Evolutionary conservation across 2,888 invertebrate species (phyloP).

Genomic region (Syrista parreyssii): DNA sequence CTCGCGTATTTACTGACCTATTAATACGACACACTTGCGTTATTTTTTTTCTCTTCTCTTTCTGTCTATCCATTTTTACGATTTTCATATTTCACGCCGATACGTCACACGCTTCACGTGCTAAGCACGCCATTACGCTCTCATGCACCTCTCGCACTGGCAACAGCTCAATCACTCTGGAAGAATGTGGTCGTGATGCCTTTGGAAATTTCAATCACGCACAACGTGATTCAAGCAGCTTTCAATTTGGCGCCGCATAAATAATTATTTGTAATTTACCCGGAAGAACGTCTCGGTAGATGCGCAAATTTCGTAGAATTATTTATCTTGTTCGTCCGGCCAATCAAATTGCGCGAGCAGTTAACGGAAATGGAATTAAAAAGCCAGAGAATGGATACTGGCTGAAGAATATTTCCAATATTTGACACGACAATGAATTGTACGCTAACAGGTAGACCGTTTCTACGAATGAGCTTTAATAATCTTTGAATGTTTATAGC

Average conservation of each 20-base stretch:
- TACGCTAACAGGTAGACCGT: neutral
- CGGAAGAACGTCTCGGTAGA: neutral
- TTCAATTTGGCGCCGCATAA: neutral
- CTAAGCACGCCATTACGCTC: neutral
- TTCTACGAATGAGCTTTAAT: no score
- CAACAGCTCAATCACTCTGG: neutral
- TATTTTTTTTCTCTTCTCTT: neutral
- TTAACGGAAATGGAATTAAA: neutral
- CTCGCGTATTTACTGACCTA: neutral
- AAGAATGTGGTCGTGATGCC: neutral
- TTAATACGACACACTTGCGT: neutral
- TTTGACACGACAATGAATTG: neutral
- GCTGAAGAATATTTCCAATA: neutral
- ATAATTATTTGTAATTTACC: neutral
- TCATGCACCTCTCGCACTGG: neutral
- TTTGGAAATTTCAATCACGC: neutral
- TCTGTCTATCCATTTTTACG: neutral
- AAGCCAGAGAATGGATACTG: neutral
- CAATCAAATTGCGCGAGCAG: neutral
- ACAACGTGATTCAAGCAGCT: neutral
- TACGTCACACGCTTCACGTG: neutral
- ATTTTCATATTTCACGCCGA: neutral
- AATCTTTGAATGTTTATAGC: no score
- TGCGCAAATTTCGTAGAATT: neutral
- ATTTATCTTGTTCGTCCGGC: neutral